These are phyloP conservation scores for Alectoris magna DNA, from an alignment of 2,797 vertebrate genomes.

Conservation along the genomic window DNA sequence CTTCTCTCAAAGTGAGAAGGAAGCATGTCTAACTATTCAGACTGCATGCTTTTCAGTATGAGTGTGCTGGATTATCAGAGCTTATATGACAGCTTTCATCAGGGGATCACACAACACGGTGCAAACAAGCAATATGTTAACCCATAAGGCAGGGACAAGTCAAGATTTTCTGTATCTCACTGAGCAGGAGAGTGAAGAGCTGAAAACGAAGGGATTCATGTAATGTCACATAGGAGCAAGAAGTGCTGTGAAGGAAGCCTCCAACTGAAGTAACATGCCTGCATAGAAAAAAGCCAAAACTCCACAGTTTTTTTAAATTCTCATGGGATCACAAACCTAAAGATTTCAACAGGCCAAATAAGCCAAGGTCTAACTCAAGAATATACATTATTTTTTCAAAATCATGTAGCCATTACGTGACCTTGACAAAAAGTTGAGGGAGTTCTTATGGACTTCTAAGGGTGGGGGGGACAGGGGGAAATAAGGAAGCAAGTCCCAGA, in stretches of 20 bases:
- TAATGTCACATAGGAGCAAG: neutral
- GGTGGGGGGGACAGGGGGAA: neutral
- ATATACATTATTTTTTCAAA: slow-evolving; percentile 53
- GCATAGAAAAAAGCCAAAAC: neutral
- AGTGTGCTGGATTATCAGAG: slow-evolving; percentile 34
- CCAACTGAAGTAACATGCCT: neutral
- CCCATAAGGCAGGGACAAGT: neutral
- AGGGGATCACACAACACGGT: neutral
- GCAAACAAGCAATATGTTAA: neutral
- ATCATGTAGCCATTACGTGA: slow-evolving; percentile 26
- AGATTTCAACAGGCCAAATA: slow-evolving; percentile 42
- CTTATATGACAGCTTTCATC: slow-evolving; percentile 12
- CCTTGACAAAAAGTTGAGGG: slow-evolving; percentile 27
- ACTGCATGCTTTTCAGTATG: slow-evolving; percentile 24
- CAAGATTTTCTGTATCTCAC: neutral
- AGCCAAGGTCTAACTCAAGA: neutral
- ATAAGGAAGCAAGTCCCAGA: neutral
- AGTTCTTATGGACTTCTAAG: neutral
- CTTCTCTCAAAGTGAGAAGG: slow-evolving; percentile 40
- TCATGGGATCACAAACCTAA: neutral
- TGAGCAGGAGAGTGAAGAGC: neutral
- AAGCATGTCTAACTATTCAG: neutral
- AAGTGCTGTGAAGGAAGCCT: neutral
- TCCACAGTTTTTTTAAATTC: neutral
- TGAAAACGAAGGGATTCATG: neutral